Evolutionary conservation across 2,113 vertebrate species (phyloP).

Genomic region (Pimephales promelas): DNA sequence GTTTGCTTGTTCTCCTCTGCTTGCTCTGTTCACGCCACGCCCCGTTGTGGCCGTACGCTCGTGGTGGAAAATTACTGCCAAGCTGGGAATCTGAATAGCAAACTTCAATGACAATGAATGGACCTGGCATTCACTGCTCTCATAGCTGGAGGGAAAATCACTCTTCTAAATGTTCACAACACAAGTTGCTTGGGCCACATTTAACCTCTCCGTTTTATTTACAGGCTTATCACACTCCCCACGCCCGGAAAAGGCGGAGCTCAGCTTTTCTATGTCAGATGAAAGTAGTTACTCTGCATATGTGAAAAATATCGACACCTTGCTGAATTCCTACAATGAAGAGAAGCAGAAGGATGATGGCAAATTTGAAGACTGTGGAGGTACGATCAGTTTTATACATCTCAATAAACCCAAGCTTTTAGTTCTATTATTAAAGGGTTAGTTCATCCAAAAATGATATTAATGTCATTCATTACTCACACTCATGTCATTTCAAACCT

Average conservation of each 20-base stretch:
- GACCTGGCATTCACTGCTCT: neutral
- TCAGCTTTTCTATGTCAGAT: constrained; percentile 76
- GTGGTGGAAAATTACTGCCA: constrained; percentile 77
- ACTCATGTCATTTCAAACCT: too few relatives aligned
- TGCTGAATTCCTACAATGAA: constrained; percentile 74
- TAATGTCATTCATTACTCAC: too few relatives aligned
- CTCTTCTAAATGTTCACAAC: neutral
- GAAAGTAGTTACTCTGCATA: constrained; percentile 57
- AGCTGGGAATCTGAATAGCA: constrained; percentile 65
- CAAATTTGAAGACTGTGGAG: constrained; percentile 80
- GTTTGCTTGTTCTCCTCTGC: constrained; percentile 49
- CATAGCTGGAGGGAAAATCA: neutral
- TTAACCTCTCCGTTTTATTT: constrained; percentile 5
- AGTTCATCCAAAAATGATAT: too few relatives aligned
- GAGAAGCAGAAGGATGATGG: constrained; percentile 59
- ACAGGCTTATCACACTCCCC: constrained; percentile 79
- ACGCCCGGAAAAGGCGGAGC: constrained; percentile 79
- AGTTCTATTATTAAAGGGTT: neutral
- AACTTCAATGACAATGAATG: constrained; percentile 45
- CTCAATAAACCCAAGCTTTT: neutral
- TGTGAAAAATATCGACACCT: constrained; percentile 56
- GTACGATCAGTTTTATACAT: constrained; percentile 68
- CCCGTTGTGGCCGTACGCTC: constrained; percentile 56
- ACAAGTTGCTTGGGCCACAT: neutral
- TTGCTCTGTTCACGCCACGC: constrained; percentile 61